Evolutionary conservation across 37 sponge, comb jelly and placozoan species (phyloP).

Genomic region (Theonella swinhoei): DNA sequence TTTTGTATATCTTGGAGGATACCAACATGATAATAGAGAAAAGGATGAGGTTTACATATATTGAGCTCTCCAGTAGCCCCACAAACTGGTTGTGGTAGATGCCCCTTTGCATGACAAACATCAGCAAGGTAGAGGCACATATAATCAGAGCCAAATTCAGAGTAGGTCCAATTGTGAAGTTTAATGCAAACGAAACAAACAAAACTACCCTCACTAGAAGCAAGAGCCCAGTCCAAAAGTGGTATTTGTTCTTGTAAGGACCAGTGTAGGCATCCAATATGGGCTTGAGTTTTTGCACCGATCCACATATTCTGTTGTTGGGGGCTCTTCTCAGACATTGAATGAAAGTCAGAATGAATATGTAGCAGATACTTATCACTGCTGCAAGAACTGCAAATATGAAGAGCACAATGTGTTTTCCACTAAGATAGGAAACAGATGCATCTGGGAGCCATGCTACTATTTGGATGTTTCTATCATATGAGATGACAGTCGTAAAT

Average conservation of each 20-base stretch:
- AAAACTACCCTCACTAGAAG: not conserved
- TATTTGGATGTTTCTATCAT: not conserved
- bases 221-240: slow-evolving; percentile 11
- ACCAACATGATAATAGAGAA: no score
- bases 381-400: not conserved
- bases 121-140: no score
- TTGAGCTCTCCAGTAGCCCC: no score
- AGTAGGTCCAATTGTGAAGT: no score
- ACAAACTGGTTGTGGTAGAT: no score
- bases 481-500: not conserved
- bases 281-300: slow-evolving; percentile 1
- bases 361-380: not conserved
- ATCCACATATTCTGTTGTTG: not conserved
- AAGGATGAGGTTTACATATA: no score
- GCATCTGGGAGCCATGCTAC: slow-evolving; percentile 4
- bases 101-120: no score
- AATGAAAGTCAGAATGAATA: slow-evolving; percentile 1
- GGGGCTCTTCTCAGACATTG: not conserved
- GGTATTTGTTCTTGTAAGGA: not conserved
- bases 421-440: not conserved
- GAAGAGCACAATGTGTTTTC: slow-evolving; percentile 14
- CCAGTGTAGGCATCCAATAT: slow-evolving; percentile 7
- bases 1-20: no score
- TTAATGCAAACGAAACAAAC: no score
- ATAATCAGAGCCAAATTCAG: no score